Evolutionary conservation across 2,113 vertebrate species (phyloP), one percentile per base, ranked within the genome.

Genomic region (Myotis yumanensis): DNA sequence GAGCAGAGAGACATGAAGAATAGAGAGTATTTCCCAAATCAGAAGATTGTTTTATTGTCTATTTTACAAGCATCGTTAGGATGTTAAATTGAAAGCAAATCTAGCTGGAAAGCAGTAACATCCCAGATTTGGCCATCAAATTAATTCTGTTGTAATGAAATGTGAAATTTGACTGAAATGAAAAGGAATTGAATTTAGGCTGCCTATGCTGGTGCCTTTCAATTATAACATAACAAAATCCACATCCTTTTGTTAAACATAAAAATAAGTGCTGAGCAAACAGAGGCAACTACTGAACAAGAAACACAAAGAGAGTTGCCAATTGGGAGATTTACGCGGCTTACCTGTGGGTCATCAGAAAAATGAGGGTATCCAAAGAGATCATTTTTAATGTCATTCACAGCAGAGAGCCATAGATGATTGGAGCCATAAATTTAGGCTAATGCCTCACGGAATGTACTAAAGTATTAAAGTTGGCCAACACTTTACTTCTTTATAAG

Each of bases 131-230:
- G 96, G 92, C 94, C 96, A 96, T 97, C 96, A 97, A 97, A 96
- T 97, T 97, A 97, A 97, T 97, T 97, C 97, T 86, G 83, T 89
- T 40, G 16, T 97, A 97, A 97, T 96, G 96, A 96, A 97, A 97
- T 97, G 97, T 97, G 96, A 97, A 97, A 97, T 97, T 96, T 97
- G 96, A 97, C 95, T 96, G 97, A 97, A 97, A 96, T 96, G 92
- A 97, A 96, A 94, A 96, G 86, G 89, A 95, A 97, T 90, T 96
- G 86, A 71, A 96, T 95, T 97, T 89, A 95, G 85, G 25, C 73
- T 84, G 95, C 92, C 64, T 95, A 25, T 72, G 84, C 94, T 94
- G 69, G 92, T 97, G 69, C 73, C 90, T 97, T 97, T 97, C 96
- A 92, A 96, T 96, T 97, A 96, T 90, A 97, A 95, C 68, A 77